These are phyloP conservation scores for Orthonychiurus folsomi DNA, from an alignment of 2,888 invertebrate genomes.

Conservation along the genomic window DNA sequence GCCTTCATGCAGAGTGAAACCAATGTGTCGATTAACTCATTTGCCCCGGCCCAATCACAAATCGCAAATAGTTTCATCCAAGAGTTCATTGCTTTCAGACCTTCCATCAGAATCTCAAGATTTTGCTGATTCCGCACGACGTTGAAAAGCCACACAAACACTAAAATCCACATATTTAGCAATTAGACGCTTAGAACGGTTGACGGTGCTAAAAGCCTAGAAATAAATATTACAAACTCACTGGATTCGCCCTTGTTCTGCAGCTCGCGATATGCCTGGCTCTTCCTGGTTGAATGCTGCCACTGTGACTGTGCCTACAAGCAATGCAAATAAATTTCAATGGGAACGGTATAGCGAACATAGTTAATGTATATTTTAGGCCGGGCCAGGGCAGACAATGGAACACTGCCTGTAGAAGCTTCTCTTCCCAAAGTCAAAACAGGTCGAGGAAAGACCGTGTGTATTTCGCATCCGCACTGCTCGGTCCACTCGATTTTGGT, in stretches of 20 bases:
- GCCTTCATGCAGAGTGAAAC: constrained; percentile 26
- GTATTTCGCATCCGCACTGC: too few relatives aligned
- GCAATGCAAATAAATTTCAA: too few relatives aligned
- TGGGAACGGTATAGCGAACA: too few relatives aligned
- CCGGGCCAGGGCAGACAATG: too few relatives aligned
- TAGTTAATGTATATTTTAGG: too few relatives aligned
- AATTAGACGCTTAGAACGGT: constrained; percentile 4
- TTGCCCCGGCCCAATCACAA: constrained; percentile 34
- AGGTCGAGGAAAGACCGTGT: too few relatives aligned
- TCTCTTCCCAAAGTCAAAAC: too few relatives aligned
- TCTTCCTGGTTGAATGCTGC: constrained; percentile 30
- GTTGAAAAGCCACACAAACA: constrained; percentile 37
- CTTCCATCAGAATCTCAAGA: constrained; percentile 30
- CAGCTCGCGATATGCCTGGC: constrained; percentile 27
- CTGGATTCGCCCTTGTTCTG: constrained; percentile 37
- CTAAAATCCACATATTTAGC: too few relatives aligned
- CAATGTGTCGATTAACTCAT: constrained; percentile 27
- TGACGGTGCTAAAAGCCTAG: background rate
- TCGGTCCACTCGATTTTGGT: too few relatives aligned
- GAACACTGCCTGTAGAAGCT: too few relatives aligned
- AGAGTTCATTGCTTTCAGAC: constrained; percentile 32
- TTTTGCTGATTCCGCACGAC: constrained; percentile 29
- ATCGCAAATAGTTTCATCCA: constrained; percentile 38
- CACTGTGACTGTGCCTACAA: constrained; percentile 31
- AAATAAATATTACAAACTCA: constrained; percentile 16